These are phyloP conservation scores for Carcina quercana DNA, from an alignment of 2,888 invertebrate species.

Conservation along the genomic window DNA sequence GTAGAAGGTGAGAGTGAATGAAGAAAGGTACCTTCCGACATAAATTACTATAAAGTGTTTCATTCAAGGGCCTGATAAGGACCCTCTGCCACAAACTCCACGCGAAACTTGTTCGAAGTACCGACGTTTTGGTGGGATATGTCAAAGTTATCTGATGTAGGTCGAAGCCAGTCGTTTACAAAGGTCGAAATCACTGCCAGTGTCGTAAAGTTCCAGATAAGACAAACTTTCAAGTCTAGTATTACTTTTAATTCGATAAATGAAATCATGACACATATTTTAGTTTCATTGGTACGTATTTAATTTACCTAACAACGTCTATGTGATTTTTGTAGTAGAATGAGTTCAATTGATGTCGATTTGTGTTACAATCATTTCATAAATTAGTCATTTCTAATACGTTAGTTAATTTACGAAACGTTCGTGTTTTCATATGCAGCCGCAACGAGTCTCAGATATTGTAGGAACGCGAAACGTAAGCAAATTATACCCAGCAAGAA, in stretches of 20 bases:
- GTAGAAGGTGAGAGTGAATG: conserved; percentile 24
- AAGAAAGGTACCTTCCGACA: conserved; percentile 38
- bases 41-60: conserved; percentile 63
- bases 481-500: conserved; percentile 62
- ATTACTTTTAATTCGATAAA: neutral
- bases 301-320: too few species aligned
- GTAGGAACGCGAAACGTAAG: conserved; percentile 51
- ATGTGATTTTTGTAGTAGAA: too few species aligned
- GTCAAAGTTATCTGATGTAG: conserved; percentile 63
- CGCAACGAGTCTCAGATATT: conserved; percentile 45
- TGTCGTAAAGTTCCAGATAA: conserved; percentile 41
- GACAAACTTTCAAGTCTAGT: conserved; percentile 15
- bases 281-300: too few species aligned
- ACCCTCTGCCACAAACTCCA: conserved; percentile 38
- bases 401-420: too few species aligned
- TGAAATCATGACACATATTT: conserved; percentile 11
- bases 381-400: too few species aligned
- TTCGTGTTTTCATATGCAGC: conserved; percentile 22
- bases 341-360: too few species aligned
- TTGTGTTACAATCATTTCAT: too few species aligned
- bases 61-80: conserved; percentile 51
- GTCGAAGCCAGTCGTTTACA: conserved; percentile 44
- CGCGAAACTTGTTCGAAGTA: conserved; percentile 40
- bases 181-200: conserved; percentile 56
- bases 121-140: conserved; percentile 40